A percentile compares a stretch with the other conserved stretches of the same genome.
Evolutionary conservation across 2,797 vertebrate genomes (phyloP).

Genomic region (Anableps anableps): DNA sequence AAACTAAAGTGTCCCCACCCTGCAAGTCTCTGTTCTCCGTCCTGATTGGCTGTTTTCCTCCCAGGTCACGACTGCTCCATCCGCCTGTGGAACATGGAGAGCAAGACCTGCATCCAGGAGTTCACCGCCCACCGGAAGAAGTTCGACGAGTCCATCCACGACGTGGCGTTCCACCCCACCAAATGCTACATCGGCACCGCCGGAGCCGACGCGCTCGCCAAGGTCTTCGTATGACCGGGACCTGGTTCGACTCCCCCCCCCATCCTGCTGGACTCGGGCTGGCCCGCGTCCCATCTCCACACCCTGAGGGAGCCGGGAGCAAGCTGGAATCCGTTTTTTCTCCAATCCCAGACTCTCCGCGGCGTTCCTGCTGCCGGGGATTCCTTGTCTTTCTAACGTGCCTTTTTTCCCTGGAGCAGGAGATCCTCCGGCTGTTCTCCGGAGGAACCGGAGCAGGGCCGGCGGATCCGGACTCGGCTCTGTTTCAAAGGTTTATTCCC

Average conservation of each 20-base stretch:
- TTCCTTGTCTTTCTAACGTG: slow-evolving; percentile 51
- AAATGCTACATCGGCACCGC: slow-evolving; percentile 98
- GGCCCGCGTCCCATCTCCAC: slow-evolving; percentile 29
- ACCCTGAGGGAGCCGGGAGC: slow-evolving; percentile 1
- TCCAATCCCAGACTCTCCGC: not conserved
- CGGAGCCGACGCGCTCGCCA: slow-evolving; percentile 95
- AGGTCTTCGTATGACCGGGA: slow-evolving; percentile 97
- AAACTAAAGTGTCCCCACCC: not conserved
- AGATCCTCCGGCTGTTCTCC: not conserved
- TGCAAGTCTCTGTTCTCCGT: not conserved
- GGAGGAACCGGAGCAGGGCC: not conserved
- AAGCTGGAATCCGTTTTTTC: not conserved
- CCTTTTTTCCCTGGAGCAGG: slow-evolving; percentile 63
- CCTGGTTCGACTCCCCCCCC: slow-evolving; percentile 3
- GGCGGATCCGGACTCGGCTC: not conserved
- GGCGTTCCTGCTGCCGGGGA: not conserved
- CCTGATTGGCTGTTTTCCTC: slow-evolving; percentile 1
- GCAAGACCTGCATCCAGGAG: slow-evolving; percentile 98
- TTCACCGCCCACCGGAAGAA: slow-evolving; percentile 99
- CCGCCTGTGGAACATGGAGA: slow-evolving; percentile 98
- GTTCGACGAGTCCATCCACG: slow-evolving; percentile 96
- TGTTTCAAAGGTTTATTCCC: not conserved
- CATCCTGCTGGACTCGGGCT: not conserved
- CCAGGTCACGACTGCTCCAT: slow-evolving; percentile 97
- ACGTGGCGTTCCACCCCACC: slow-evolving; percentile 97